phyloP scores from a whole-genome alignment of 2,888 invertebrate genomes.

The Brenthis daphne region DNA sequence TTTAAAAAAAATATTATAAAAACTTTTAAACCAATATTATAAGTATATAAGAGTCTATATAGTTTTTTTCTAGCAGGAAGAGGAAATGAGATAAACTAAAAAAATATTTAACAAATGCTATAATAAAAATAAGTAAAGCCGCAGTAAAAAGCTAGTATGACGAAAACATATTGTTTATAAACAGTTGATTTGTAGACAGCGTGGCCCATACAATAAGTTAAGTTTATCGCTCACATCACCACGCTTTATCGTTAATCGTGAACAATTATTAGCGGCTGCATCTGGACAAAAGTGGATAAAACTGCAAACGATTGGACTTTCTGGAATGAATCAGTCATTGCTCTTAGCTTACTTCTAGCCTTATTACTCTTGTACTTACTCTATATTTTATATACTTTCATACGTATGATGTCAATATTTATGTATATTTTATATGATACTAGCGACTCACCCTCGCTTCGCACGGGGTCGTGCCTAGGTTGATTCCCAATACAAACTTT shows the following conservation, averaged over 20 bases:
- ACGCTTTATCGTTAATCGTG: constrained; percentile 55
- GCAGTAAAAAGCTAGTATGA: too few species aligned
- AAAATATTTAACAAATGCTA: too few species aligned
- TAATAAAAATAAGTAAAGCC: too few species aligned
- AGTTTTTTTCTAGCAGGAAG: too few species aligned
- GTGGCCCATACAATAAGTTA: constrained; percentile 13
- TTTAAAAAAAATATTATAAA: not conserved
- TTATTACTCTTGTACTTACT: constrained; percentile 12
- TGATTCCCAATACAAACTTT: not conserved
- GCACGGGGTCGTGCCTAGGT: too few species aligned
- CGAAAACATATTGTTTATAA: too few species aligned
- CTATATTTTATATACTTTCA: constrained; percentile 6
- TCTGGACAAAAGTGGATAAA: constrained; percentile 58
- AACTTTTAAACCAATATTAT: not conserved
- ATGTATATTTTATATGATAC: not conserved
- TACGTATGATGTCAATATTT: not conserved
- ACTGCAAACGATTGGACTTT: constrained; percentile 52
- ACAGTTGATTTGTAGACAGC: too few species aligned
- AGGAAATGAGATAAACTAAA: too few species aligned
- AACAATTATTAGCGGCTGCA: constrained; percentile 59
- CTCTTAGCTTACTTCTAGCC: constrained; percentile 43
- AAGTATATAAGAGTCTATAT: too few species aligned
- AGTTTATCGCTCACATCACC: constrained; percentile 25
- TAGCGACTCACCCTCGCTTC: too few species aligned
- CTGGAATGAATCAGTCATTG: constrained; percentile 58